Base-by-base conservation (phyloP, 2,113 vertebrate species). In the Gallinago undulata region DNA sequence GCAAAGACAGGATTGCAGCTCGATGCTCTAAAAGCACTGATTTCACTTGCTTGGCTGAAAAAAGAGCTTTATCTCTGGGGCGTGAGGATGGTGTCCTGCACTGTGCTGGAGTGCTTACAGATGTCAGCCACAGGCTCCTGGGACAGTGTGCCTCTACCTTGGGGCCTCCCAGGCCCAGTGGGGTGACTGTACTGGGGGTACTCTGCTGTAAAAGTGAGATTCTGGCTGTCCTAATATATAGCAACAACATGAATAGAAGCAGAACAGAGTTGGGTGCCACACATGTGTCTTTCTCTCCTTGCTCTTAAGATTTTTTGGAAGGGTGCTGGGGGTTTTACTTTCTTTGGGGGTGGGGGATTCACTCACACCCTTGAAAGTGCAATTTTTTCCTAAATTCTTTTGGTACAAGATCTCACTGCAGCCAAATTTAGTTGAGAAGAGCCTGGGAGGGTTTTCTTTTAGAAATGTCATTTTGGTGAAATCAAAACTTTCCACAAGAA, bases 191-290 rank as follows among this genome's bases (percentile, higher is more conserved):
- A n/a, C 22, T 1, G 2, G 31, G 43, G 37, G 11, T 13, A 7
- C 17, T 47, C 25, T 59, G 57, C 45, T 31, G 17, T n/a, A 72
- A 55, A 51, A 31, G 19, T 27, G 35, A 51, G 8, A 37, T 64
- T 51, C 35, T 43, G 47, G 5, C 33, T 79, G 57, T 50, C 47
- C 57, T 70, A 16, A 33, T 1, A 3, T 8, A 15, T 1, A 60
- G 39, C 12, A 68, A 51, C 13, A 45, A 27, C 2, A 2, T 2
- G 25, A 31, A 37, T 0, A 3, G 39, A 55, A 68, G 22, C 28
- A 39, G 48, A 70, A 55, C 0, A 1, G 24, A 39, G 50, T 25
- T 0, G 3, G 43, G 27, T 5, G 7, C 30, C 18, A 17, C 0
- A 0, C 14, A 6, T 83, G 35, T 15, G 41, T 3, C 66, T 48